Evolutionary conservation across 2,888 invertebrate genomes (phyloP).

Genomic region (Ochlodes sylvanus): DNA sequence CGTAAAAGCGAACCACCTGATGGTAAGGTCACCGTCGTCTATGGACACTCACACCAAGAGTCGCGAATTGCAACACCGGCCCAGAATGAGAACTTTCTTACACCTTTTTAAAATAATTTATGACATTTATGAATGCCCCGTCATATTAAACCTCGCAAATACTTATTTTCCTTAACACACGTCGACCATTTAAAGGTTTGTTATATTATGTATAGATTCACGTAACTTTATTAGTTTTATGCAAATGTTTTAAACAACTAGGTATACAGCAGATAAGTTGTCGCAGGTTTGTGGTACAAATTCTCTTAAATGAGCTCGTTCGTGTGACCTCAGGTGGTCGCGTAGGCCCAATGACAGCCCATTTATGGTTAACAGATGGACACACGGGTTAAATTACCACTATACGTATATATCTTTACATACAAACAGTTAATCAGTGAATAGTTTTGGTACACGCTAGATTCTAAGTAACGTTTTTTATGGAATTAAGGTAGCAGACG

Average conservation of each 20-base stretch:
- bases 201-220: neutral
- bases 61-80: too few species aligned
- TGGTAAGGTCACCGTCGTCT: too few species aligned
- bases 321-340: constrained; percentile 53
- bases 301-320: constrained; percentile 29
- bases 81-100: too few species aligned
- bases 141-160: too few species aligned
- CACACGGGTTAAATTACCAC: constrained; percentile 64
- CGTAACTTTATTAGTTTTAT: constrained; percentile 6
- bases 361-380: constrained; percentile 65
- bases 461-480: too few species aligned
- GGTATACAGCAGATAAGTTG: constrained; percentile 31
- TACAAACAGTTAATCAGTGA: neutral
- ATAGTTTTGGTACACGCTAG: neutral
- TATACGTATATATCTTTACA: constrained; percentile 41
- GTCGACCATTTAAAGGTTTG: too few species aligned
- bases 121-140: too few species aligned
- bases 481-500: too few species aligned
- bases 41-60: too few species aligned
- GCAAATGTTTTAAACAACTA: constrained; percentile 11
- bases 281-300: constrained; percentile 27
- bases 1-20: too few species aligned
- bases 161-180: too few species aligned
- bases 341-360: constrained; percentile 74
- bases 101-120: too few species aligned